Base-by-base conservation (phyloP, 2,113 vertebrate species). In the Thamnophis sirtalis region DNA sequence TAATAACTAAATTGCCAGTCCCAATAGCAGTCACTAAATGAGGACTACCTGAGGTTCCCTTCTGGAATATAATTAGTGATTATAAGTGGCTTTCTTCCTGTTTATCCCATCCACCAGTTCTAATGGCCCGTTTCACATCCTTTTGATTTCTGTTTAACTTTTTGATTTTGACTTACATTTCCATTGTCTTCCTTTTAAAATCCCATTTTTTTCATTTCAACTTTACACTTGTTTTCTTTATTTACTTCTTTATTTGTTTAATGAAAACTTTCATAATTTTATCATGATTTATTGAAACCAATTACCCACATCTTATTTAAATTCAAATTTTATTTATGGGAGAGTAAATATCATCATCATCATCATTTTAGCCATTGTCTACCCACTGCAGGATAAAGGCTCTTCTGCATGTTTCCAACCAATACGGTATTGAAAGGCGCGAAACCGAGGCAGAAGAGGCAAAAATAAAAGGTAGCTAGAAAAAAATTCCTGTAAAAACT, bases 271-370 rank as follows among this genome's bases (percentile, higher is more conserved):
- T 33, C 1, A 9, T 68, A 55, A 21, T 84, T 28, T 24, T 24
- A 17, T 8, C 24, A 28, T 9, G 1, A 28, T 50, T 9, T 9
- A 33, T 33, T 73, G 48, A 21, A n/a, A 68, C 24, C 55, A 22
- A 3, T 73, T 63, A 24, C 48, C 73, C 51, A 58, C 24, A 48
- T 48, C 4, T 38, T 10, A 86, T 91, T 60, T 33, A 17, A 53
- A 58, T 0, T 68, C 33, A n/a, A 3, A 1, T 84, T 53, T 21
- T 58, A 33, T 21, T 19, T 3, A 89, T 19, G 17, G 0, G 5
- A 89, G 5, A 84, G 10, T 19, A 60, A 54, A 13, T 6, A 0
- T 53, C 51, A 53, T 54, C 53, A 54, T 54, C 53, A 54, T 53
- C 51, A 53, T 53, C 50, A 53, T 54, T 54, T 54, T 54, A 54